A percentile compares a stretch with the other conserved stretches of the same genome.
Conservation (phyloP, 2,113 vertebrate species). For the Bubo scandiacus region DNA sequence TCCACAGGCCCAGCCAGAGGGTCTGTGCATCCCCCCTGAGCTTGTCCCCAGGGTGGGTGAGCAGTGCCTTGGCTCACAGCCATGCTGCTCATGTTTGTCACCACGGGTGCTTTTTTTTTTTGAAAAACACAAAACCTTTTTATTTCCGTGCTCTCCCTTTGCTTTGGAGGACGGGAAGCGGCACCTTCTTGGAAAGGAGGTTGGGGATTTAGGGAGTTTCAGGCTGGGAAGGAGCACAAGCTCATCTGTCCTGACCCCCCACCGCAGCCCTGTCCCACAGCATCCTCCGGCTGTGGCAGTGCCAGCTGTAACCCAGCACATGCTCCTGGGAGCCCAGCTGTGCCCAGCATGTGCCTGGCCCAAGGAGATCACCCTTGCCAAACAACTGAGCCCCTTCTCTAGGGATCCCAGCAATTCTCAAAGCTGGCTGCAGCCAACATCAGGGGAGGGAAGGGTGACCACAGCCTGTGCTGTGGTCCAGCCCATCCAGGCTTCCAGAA, state of each 20-base stretch:
- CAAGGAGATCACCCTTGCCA: accelerated
- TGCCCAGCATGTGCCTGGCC: accelerated
- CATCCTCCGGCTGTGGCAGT: accelerated
- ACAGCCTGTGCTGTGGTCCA: neutral
- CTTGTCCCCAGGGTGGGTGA: neutral
- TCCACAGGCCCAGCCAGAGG: neutral
- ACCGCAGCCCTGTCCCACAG: neutral
- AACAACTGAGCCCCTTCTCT: neutral
- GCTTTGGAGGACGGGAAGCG: neutral
- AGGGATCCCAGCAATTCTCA: neutral
- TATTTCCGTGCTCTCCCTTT: neutral
- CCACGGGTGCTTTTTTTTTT: neutral
- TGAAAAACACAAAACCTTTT: neutral
- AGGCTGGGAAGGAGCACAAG: neutral
- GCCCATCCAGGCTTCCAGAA: neutral
- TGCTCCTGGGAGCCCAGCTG: accelerated
- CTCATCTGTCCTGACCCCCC: neutral
- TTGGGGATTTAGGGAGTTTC: neutral
- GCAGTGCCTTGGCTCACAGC: neutral
- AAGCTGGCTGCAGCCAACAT: too few species aligned
- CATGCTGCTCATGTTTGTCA: slow-evolving; percentile 41
- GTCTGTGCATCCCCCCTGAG: neutral
- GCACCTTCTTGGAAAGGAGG: neutral
- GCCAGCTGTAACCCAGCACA: neutral
- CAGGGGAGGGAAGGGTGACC: neutral